Evolutionary conservation across 2,113 vertebrate genomes (phyloP), one percentile per base, ranked within the genome.

Genomic region (Herpetotheres cachinnans): DNA sequence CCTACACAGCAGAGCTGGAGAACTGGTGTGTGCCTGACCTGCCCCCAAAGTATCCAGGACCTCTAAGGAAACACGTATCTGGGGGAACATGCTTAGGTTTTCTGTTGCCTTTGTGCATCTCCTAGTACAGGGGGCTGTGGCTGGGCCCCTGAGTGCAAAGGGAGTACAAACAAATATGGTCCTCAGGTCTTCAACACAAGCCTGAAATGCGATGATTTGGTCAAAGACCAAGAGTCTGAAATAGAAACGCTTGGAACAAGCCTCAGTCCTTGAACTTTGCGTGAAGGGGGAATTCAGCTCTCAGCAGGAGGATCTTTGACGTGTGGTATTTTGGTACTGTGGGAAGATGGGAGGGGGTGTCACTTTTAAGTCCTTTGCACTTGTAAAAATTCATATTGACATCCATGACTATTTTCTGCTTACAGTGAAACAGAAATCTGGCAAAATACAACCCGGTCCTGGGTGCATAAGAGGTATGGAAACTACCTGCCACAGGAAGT

Each of bases 151-250:
- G 12, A 72, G 46, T n/a, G 50, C 81, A 61, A 81, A 52, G 56
- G 67, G 32, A 84, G 27, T 25, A 13, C 70, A 91, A 93, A 82
- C 54, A 95, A 90, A 88, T 86, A 85, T 18, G 74, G 82, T 85
- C 70, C 49, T 90, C 87, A 58, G 84, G 95, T 91, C 92, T 91
- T 65, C 87, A 62, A 66, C 85, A 73, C 58, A 73, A 95, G 82
- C 87, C 82, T 96, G 74, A 93, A 96, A 92, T 66, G 90, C 0
- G 5, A 34, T 66, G 49, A 62, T 87, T 93, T 96, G 93, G 95
- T 93, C 90, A 90, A 90, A 94, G 85, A 97, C 95, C 90, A 97
- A 92, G 85, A 86, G 79, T 81, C 85, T 89, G 86, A 97, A 95
- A 94, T 88, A 96, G 90, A 95, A 95, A 88, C 3, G 9, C 46